Percentiles rank a stretch among this genome's conserved stretches.
These are phyloP conservation scores for Lasius fuliginosus DNA, from an alignment of 2,888 invertebrate species.

Conservation along the genomic window DNA sequence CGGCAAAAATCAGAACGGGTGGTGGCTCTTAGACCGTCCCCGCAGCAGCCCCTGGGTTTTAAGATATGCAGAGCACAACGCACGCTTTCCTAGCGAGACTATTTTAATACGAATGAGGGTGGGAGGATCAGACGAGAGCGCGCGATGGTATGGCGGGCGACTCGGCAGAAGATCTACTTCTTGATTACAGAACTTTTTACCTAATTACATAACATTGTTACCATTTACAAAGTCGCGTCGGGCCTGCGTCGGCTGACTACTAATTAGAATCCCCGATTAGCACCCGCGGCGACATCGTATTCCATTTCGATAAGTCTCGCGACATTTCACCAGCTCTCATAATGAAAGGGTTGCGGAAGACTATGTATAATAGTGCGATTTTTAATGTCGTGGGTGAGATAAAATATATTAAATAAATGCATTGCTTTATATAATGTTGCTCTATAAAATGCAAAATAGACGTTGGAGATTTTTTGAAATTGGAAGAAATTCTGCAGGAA, in stretches of 20 bases:
- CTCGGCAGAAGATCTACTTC: slow-evolving; percentile 84
- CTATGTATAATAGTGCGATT: slow-evolving; percentile 13
- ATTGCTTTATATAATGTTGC: neutral
- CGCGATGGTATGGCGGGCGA: slow-evolving; percentile 69
- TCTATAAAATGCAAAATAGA: neutral
- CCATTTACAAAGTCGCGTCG: slow-evolving; percentile 84
- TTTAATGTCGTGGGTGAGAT: slow-evolving; percentile 5
- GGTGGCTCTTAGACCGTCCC: slow-evolving; percentile 65
- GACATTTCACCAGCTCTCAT: slow-evolving; percentile 53
- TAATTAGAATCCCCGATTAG: slow-evolving; percentile 83
- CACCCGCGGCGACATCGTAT: slow-evolving; percentile 72
- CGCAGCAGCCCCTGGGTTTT: slow-evolving; percentile 78
- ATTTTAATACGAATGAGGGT: slow-evolving; percentile 83
- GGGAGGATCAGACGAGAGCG: slow-evolving; percentile 66
- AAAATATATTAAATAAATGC: slow-evolving; percentile 2
- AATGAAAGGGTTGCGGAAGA: slow-evolving; percentile 44
- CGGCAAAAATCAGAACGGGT: slow-evolving; percentile 77
- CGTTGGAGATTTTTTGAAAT: neutral
- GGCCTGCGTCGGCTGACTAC: slow-evolving; percentile 81
- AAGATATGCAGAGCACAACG: slow-evolving; percentile 84
- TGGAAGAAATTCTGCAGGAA: neutral
- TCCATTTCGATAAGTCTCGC: slow-evolving; percentile 72
- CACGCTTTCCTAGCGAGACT: slow-evolving; percentile 82
- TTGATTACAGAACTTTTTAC: slow-evolving; percentile 86
- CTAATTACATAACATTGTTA: slow-evolving; percentile 86